A percentile compares a stretch with the other conserved stretches of the same genome.
phyloP scores from a whole-genome alignment of 2,113 vertebrate genomes.

The Dicentrarchus labrax region DNA sequence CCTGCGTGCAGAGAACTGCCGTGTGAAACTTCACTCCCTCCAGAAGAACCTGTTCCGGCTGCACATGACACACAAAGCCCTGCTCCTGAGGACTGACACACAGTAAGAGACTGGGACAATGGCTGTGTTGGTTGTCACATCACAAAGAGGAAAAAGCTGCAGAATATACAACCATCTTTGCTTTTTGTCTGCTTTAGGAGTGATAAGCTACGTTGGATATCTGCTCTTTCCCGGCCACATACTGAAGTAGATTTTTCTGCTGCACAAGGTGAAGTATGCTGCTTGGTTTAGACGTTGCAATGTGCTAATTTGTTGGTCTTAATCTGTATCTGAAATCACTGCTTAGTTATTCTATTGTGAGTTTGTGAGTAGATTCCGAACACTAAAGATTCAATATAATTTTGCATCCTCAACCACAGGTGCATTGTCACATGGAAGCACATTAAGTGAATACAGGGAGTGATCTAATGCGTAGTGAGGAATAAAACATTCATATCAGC shows the following conservation, averaged over 20 bases:
- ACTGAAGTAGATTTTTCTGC: conserved; percentile 81
- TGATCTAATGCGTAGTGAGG: neutral
- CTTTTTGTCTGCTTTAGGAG: conserved; percentile 81
- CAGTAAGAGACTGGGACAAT: conserved; percentile 85
- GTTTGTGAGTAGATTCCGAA: too few relatives aligned
- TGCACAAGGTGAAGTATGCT: conserved; percentile 77
- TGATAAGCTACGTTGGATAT: conserved; percentile 97
- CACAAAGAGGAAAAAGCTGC: neutral
- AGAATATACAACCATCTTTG: neutral
- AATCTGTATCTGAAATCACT: neutral
- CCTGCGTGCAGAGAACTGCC: conserved; percentile 92
- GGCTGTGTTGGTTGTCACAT: neutral
- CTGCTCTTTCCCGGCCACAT: conserved; percentile 88
- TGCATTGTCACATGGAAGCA: neutral
- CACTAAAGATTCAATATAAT: neutral
- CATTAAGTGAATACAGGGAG: neutral
- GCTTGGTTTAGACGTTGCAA: too few relatives aligned
- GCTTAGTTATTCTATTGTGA: neutral
- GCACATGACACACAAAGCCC: conserved; percentile 83
- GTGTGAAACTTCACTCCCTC: conserved; percentile 91
- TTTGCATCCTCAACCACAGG: neutral
- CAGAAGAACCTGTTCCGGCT: conserved; percentile 95
- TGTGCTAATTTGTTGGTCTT: neutral
- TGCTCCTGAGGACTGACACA: conserved; percentile 92
- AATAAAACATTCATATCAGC: neutral